A percentile compares a stretch with the other conserved stretches of the same genome.
phyloP scores from a whole-genome alignment of 64 coral and sea anemone species.

The Montipora sp. region DNA sequence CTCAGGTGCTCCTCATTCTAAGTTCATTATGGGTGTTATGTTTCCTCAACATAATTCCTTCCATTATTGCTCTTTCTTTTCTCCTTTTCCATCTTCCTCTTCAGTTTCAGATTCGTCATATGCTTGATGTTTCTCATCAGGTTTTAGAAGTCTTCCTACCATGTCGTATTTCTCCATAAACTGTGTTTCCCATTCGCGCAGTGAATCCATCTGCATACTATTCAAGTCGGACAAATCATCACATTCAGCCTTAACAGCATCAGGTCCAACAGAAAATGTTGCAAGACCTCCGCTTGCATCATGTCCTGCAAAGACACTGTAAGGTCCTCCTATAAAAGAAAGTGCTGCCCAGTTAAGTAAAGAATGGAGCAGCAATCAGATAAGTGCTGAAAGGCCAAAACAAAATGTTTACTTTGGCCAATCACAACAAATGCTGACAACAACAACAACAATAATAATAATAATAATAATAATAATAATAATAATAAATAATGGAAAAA shows the following conservation, averaged over 20 bases:
- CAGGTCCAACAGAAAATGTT: conserved; percentile 85
- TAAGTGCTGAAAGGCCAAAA: too few species aligned
- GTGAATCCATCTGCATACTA: conserved; percentile 95
- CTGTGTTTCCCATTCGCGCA: conserved; percentile 95
- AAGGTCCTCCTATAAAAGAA: conserved; percentile 90
- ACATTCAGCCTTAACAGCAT: conserved; percentile 92
- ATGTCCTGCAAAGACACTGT: conserved; percentile 94
- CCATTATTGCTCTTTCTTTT: conserved; percentile 66
- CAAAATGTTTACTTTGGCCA: too few species aligned
- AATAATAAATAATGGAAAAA: too few species aligned
- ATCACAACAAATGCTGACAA: too few species aligned
- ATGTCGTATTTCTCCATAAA: conserved; percentile 97
- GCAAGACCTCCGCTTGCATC: conserved; percentile 98
- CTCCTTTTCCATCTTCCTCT: conserved; percentile 87
- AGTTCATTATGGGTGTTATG: background rate
- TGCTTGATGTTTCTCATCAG: conserved; percentile 90
- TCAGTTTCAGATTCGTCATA: conserved; percentile 98
- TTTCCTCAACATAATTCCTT: conserved; percentile 9
- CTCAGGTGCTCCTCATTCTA: background rate
- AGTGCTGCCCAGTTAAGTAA: background rate
- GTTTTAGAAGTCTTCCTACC: conserved; percentile 87
- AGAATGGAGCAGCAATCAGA: too few species aligned
- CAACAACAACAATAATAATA: too few species aligned
- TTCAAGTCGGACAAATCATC: conserved; percentile 98
- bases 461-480: too few species aligned